Percentiles rank a stretch among this genome's conserved stretches.
Conservation (phyloP, 2,797 vertebrate genomes). For the Pelochelys cantorii region DNA sequence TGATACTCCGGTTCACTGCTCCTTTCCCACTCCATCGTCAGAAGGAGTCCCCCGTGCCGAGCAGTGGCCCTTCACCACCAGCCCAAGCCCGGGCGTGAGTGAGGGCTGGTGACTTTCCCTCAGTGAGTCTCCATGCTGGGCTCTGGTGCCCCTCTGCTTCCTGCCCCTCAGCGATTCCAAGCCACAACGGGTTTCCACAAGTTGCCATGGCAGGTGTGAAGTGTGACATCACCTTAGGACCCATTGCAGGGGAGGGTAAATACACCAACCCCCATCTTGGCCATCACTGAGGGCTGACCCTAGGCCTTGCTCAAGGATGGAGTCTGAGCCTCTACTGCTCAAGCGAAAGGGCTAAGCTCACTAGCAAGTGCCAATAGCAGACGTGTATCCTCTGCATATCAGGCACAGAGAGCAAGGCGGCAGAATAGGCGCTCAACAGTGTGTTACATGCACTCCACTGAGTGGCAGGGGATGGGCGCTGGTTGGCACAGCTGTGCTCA, state of each 20-base stretch:
- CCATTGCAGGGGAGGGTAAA: fast-evolving
- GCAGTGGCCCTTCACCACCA: not conserved
- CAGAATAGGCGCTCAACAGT: not conserved
- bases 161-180: not conserved
- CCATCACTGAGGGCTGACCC: not conserved
- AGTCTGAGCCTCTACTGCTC: not conserved
- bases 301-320: not conserved
- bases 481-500: not conserved
- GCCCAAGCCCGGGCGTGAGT: not conserved
- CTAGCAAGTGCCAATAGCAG: not conserved
- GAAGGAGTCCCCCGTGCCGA: not conserved
- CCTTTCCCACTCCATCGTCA: not conserved
- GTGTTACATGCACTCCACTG: too few relatives aligned
- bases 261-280: not conserved
- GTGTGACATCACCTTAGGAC: not conserved
- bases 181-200: too few relatives aligned
- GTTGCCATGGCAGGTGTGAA: not conserved
- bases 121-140: not conserved
- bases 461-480: not conserved
- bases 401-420: not conserved
- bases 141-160: not conserved
- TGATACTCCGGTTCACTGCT: not conserved
- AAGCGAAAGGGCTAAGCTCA: not conserved
- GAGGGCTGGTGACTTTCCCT: not conserved
- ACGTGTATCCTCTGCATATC: not conserved